Conservation (phyloP, 2,797 vertebrate species). For the Enteromius thamalakanensis region DNA sequence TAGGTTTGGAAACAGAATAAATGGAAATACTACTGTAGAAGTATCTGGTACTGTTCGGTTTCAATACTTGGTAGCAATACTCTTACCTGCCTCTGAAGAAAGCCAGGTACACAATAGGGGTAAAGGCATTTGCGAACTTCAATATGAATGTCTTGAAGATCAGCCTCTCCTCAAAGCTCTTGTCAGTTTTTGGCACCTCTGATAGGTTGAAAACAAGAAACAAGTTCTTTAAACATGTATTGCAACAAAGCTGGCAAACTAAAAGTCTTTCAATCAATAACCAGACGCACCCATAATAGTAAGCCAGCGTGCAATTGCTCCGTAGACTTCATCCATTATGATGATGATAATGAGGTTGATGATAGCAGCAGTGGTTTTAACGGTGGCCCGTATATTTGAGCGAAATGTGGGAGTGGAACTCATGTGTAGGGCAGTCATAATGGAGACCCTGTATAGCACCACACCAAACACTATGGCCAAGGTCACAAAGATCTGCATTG, state of each 20-base stretch:
- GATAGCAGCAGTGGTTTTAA: slow-evolving; percentile 92
- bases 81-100: slow-evolving; percentile 97
- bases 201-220: slow-evolving; percentile 56
- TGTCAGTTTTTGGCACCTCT: slow-evolving; percentile 99
- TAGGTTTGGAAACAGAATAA: neutral
- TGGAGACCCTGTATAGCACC: slow-evolving; percentile 94
- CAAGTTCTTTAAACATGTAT: neutral
- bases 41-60: neutral
- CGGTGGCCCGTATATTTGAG: slow-evolving; percentile 89
- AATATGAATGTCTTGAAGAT: slow-evolving; percentile 96
- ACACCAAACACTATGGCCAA: slow-evolving; percentile 93
- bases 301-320: slow-evolving; percentile 88
- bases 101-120: slow-evolving; percentile 95
- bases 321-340: slow-evolving; percentile 94
- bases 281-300: slow-evolving; percentile 83
- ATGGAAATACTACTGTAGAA: neutral
- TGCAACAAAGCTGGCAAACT: neutral
- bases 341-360: slow-evolving; percentile 97
- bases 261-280: slow-evolving; percentile 59
- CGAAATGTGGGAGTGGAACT: slow-evolving; percentile 82
- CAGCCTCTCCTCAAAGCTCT: slow-evolving; percentile 92
- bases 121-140: slow-evolving; percentile 97
- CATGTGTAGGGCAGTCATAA: slow-evolving; percentile 87
- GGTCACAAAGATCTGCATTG: slow-evolving; percentile 84
- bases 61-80: neutral